Evolutionary conservation across 1,140 invertebrate species (phyloP).

Genomic region (Cherax destructor): DNA sequence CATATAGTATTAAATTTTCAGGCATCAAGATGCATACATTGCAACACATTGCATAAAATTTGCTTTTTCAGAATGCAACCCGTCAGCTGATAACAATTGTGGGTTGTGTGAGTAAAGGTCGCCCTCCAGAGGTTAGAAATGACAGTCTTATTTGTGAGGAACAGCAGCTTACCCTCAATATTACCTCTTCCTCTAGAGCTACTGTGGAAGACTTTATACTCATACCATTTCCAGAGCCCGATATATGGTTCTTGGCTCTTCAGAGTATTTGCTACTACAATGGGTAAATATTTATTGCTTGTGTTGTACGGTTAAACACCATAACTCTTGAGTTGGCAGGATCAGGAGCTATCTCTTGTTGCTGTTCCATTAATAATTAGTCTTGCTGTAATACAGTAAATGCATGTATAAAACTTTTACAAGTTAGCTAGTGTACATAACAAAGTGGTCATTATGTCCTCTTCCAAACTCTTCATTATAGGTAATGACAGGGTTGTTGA

Average conservation of each 20-base stretch:
- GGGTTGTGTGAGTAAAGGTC: conserved; percentile 80
- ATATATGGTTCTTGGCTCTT: conserved; percentile 81
- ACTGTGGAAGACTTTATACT: conserved; percentile 76
- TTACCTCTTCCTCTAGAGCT: conserved; percentile 73
- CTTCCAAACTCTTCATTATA: too few species aligned
- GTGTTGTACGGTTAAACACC: not conserved
- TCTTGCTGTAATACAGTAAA: too few species aligned
- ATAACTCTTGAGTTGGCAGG: not conserved
- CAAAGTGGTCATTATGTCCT: too few species aligned
- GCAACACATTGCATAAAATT: not conserved
- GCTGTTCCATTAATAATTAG: too few species aligned
- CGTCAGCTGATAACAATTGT: conserved; percentile 77
- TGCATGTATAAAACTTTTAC: too few species aligned
- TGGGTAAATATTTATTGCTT: conserved; percentile 23
- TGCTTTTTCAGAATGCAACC: conserved; percentile 74
- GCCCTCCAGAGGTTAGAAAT: conserved; percentile 77
- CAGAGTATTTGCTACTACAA: conserved; percentile 72
- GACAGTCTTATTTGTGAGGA: conserved; percentile 74
- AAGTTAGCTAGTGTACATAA: too few species aligned
- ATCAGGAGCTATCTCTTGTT: too few species aligned
- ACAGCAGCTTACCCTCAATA: conserved; percentile 77
- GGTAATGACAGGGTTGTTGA: too few species aligned
- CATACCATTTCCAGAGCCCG: conserved; percentile 87
- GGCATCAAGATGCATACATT: not conserved
- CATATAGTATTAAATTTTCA: too few species aligned